phyloP scores from a whole-genome alignment of 2,888 invertebrate genomes.

The Phrixothrix hirtus region DNA sequence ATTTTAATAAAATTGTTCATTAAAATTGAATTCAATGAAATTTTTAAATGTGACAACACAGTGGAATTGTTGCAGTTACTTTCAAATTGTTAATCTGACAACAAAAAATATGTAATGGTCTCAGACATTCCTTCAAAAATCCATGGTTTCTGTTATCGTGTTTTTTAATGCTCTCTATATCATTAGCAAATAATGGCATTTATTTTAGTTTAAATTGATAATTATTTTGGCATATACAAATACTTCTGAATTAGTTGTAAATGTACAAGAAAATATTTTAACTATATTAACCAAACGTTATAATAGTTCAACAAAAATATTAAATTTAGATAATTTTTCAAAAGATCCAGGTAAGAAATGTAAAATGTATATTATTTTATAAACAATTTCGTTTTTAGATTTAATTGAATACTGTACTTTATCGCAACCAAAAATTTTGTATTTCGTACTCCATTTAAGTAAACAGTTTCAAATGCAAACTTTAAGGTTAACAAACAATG shows the following conservation, averaged over 20 bases:
- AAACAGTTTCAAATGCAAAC: constrained; percentile 41
- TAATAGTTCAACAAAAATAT: constrained; percentile 43
- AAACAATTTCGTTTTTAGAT: constrained; percentile 33
- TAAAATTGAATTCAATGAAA: too few relatives aligned
- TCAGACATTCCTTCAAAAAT: too few relatives aligned
- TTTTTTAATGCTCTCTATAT: background rate
- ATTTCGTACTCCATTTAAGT: constrained; percentile 54
- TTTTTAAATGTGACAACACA: too few relatives aligned
- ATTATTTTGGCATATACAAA: constrained; percentile 56
- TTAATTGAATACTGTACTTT: constrained; percentile 55
- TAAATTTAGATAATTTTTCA: constrained; percentile 56
- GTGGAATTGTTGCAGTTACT: too few relatives aligned
- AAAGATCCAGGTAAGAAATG: constrained; percentile 52
- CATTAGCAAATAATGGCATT: background rate
- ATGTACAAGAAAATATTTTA: constrained; percentile 55
- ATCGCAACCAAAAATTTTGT: constrained; percentile 57
- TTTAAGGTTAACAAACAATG: constrained; percentile 48
- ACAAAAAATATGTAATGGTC: too few relatives aligned
- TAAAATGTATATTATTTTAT: constrained; percentile 2
- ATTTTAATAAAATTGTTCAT: too few relatives aligned
- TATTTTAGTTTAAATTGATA: constrained; percentile 46
- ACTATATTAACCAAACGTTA: constrained; percentile 52
- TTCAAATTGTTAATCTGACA: too few relatives aligned
- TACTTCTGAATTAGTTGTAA: constrained; percentile 55
- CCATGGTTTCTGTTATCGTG: too few relatives aligned